Evolutionary conservation across 1,140 invertebrate species (phyloP).

Genomic region (Acromyrmex heyeri): DNA sequence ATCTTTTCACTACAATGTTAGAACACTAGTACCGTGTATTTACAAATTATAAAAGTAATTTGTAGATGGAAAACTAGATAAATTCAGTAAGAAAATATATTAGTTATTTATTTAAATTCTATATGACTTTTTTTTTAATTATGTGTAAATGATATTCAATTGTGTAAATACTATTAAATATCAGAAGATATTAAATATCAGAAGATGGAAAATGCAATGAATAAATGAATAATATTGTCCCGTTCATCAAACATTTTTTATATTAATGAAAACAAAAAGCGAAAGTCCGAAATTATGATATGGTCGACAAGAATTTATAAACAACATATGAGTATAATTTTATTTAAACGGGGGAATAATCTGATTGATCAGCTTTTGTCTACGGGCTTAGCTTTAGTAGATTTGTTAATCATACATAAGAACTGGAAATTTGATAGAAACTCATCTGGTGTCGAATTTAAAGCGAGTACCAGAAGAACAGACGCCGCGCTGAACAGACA

Average conservation of each 20-base stretch:
- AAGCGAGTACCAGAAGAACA: slow-evolving; percentile 17
- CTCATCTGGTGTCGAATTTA: slow-evolving; percentile 36
- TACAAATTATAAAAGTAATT: neutral
- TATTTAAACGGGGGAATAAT: neutral
- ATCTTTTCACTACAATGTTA: neutral
- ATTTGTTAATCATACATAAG: slow-evolving; percentile 45
- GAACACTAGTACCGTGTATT: neutral
- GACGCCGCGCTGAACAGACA: neutral
- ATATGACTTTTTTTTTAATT: neutral
- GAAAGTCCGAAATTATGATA: neutral
- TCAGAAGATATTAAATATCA: neutral
- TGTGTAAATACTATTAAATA: neutral
- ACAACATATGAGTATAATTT: neutral
- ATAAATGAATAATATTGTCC: neutral
- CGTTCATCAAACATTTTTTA: neutral
- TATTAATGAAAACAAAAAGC: neutral
- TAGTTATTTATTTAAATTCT: neutral
- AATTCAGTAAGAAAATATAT: neutral
- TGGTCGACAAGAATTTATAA: slow-evolving; percentile 3
- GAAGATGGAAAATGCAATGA: neutral
- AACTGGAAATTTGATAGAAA: slow-evolving; percentile 35
- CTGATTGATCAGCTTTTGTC: slow-evolving; percentile 1
- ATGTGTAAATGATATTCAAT: neutral
- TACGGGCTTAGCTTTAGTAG: slow-evolving; percentile 1
- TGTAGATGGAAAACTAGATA: neutral